Base-by-base conservation (phyloP, 2,797 vertebrate genomes). In the Ceryle rudis region DNA sequence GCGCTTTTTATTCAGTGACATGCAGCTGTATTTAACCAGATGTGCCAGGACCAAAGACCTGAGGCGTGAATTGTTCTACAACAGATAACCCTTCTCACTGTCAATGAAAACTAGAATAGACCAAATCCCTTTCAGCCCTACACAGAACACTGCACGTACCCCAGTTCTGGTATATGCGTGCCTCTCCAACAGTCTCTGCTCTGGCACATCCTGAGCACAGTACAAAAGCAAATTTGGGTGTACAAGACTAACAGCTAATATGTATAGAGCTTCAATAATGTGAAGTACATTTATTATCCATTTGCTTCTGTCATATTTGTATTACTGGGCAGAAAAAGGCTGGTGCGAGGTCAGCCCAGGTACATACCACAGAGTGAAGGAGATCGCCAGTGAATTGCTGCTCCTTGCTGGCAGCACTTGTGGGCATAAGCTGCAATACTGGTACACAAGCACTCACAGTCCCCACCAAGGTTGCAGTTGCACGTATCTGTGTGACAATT, bases 401-500 rank as follows among this genome's bases (percentile, higher is more conserved):
- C 98, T 25, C 99, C 99, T 81, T 99, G 99, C 95, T 99, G 99
- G 97, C 99, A 99, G 97, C 99, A 99, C 93, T 99, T 99, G 97
- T 99, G 98, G 14, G 99, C 99, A 20, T 99, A 99, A 1, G 99
- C 99, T 28, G 99, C 99, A 25, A 99, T 98, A 60, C 98, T 99
- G 26, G 99, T 99, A 67, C 99, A 99, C 49, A 99, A 97, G 93
- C 99, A 99, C 95, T 99, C 99, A 7, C 99, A 99, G 69, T 99
- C 99, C 16, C 99, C 99, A 22, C 99, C 99, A 12, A 99, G 99
- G 91, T 99, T 99, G 97, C 99, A 99, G 96, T 99, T 99, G 94
- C 99, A 99, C 0, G 99, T 99, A 89, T 99, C 99, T 82, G 99
- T 99, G 89, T 99, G 98, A 93, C 99, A 99, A 91, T 99, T 99